A percentile compares a stretch with the other conserved stretches of the same genome.
phyloP scores from a whole-genome alignment of 2,888 invertebrate species.

The Lycaena phlaeas region DNA sequence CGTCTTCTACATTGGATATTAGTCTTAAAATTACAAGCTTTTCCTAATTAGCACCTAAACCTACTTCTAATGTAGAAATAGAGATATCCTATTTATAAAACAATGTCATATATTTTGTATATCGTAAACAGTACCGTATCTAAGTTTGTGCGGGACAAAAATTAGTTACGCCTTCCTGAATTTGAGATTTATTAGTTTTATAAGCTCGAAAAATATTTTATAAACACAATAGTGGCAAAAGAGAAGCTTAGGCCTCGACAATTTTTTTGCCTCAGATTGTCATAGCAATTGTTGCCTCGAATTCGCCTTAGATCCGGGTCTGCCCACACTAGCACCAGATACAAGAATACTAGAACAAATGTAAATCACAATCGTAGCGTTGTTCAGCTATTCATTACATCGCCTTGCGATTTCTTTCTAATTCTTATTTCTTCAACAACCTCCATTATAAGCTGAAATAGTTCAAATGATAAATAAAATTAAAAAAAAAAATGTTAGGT shows the following conservation, averaged over 20 bases:
- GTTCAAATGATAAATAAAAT: constrained; percentile 34
- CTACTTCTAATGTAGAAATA: constrained; percentile 13
- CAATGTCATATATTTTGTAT: neutral
- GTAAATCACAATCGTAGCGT: constrained; percentile 13
- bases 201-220: too few species aligned
- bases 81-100: constrained; percentile 17
- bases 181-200: too few species aligned
- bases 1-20: too few species aligned
- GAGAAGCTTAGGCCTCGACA: too few species aligned
- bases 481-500: neutral
- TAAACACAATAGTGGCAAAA: too few species aligned
- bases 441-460: constrained; percentile 70
- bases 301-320: too few species aligned
- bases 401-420: constrained; percentile 64
- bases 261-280: too few species aligned
- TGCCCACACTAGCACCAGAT: constrained; percentile 18
- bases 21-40: too few species aligned
- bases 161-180: too few species aligned
- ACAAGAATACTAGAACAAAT: constrained; percentile 16
- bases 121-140: too few species aligned
- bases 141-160: too few species aligned
- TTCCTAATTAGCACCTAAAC: constrained; percentile 17
- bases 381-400: constrained; percentile 46
- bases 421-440: constrained; percentile 70
- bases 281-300: too few species aligned